Percentiles rank a stretch among this genome's conserved stretches.
These are phyloP conservation scores for Nyctibius grandis DNA, from an alignment of 2,797 vertebrate genomes.

Conservation along the genomic window DNA sequence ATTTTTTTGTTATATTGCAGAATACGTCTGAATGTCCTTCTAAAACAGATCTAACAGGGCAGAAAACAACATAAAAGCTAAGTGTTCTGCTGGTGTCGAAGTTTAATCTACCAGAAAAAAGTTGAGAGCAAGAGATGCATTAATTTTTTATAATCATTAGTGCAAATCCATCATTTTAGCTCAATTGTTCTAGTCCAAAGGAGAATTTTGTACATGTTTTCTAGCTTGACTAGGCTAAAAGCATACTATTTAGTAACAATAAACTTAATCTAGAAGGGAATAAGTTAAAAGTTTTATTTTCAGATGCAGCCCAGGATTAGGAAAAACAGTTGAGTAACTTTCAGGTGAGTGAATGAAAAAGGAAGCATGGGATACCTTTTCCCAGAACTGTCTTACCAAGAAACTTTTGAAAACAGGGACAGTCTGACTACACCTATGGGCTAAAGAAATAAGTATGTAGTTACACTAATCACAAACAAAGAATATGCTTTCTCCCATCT, in stretches of 20 bases:
- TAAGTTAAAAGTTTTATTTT: background rate
- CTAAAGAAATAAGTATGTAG: background rate
- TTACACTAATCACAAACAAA: background rate
- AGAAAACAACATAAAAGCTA: background rate
- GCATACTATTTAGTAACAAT: background rate
- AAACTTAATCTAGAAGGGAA: background rate
- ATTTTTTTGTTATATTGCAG: background rate
- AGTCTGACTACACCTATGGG: background rate
- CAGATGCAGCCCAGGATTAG: background rate
- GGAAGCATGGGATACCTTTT: background rate
- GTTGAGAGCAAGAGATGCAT: background rate
- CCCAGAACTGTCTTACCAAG: background rate
- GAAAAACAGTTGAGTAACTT: background rate
- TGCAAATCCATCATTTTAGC: background rate
- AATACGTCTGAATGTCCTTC: background rate
- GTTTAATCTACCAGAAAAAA: slow-evolving; percentile 65
- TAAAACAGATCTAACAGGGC: slow-evolving; percentile 16
- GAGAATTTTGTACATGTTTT: background rate
- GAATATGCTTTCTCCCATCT: background rate
- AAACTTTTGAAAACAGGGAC: background rate
- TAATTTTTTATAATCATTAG: background rate
- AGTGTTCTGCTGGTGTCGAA: slow-evolving; percentile 61
- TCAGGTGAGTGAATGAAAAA: background rate
- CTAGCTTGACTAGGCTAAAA: background rate
- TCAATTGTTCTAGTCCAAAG: background rate